Evolutionary conservation across 1,140 invertebrate species (phyloP).

Genomic region (Temnothorax nylanderi): DNA sequence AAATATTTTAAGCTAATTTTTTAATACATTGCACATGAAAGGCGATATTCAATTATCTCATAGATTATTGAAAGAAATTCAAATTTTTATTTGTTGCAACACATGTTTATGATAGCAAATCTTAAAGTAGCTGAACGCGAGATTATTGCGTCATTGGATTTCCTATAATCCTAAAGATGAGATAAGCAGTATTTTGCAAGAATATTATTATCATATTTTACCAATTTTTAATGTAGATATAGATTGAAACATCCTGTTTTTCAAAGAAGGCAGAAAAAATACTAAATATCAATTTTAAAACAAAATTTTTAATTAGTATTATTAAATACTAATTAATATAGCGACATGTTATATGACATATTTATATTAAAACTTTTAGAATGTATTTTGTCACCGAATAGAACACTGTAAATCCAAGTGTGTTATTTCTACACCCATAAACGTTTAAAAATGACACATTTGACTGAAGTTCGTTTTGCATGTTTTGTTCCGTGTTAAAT

Average conservation of each 20-base stretch:
- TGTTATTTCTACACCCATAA: too few species aligned
- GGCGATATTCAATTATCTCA: neutral
- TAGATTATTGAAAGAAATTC: neutral
- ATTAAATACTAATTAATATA: neutral
- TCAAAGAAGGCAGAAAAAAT: neutral
- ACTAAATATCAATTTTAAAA: neutral
- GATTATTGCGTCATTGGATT: neutral
- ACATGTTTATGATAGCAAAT: neutral
- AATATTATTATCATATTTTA: constrained; percentile 17
- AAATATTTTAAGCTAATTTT: constrained; percentile 36
- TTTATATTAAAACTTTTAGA: neutral
- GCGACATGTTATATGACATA: neutral
- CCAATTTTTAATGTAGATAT: neutral
- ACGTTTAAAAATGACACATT: too few species aligned
- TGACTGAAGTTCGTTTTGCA: too few species aligned
- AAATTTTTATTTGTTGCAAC: neutral
- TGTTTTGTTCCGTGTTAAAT: too few species aligned
- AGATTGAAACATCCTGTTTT: neutral
- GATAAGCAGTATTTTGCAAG: neutral
- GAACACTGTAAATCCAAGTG: too few species aligned
- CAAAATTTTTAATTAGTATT: too few species aligned
- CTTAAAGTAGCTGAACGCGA: neutral
- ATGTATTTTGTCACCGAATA: neutral
- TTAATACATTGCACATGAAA: neutral
- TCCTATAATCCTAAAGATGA: neutral